A percentile compares a stretch with the other conserved stretches of the same genome.
phyloP scores from a whole-genome alignment of 2,888 invertebrate genomes.

The Papilio gigon region DNA sequence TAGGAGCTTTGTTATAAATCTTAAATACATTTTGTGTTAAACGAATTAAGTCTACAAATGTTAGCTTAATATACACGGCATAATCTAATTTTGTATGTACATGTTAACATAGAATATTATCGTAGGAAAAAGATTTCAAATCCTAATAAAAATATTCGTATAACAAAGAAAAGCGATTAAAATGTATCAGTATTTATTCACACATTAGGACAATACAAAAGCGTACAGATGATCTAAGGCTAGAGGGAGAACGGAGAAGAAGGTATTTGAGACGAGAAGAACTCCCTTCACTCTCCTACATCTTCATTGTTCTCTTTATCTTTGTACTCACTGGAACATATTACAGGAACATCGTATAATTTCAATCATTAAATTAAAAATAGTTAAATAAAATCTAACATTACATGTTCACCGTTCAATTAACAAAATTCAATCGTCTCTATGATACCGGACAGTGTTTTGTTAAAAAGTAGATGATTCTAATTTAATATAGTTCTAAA shows the following conservation, averaged over 20 bases:
- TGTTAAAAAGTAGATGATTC: background rate
- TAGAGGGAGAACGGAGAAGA: background rate
- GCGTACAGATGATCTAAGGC: background rate
- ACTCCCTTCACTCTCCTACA: too few relatives aligned
- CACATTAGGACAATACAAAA: background rate
- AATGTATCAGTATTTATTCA: background rate
- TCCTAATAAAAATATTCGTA: too few relatives aligned
- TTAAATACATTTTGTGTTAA: conserved; percentile 29
- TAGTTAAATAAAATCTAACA: too few relatives aligned
- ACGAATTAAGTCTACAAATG: conserved; percentile 27
- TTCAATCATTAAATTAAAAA: background rate
- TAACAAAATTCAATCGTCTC: background rate
- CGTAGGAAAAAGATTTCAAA: too few relatives aligned
- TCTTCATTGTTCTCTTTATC: too few relatives aligned
- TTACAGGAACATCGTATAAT: background rate
- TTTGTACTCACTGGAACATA: too few relatives aligned
- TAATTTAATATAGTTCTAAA: background rate
- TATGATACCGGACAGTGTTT: background rate
- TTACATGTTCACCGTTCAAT: too few relatives aligned
- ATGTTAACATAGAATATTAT: background rate
- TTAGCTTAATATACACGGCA: conserved; percentile 26
- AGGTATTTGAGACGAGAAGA: background rate
- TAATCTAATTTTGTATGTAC: background rate
- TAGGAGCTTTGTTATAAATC: conserved; percentile 27
- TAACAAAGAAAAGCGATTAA: background rate